Base-by-base conservation (phyloP, 1,140 invertebrate species). In the Solenopsis invicta region DNA sequence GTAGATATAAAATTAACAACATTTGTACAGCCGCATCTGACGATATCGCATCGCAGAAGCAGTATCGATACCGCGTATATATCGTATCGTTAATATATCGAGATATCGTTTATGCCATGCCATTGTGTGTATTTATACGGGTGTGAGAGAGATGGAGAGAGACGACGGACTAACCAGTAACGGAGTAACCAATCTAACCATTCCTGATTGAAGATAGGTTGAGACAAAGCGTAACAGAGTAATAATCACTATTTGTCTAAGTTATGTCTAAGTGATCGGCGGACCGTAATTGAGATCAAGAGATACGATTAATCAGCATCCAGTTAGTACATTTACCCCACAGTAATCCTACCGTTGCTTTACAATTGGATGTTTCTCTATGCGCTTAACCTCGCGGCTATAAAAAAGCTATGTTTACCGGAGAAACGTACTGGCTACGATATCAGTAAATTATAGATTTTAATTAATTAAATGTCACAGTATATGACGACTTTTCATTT, bases 191-290 rank as follows among this genome's bases (percentile, higher is more conserved):
- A 9, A 0, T 0, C 34, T 66, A 66, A 66, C 64, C 64, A 56
- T 56, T n/a, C 6, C 21, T 4, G 21, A 12, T 66, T 18, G 4
- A n/a, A 66, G 34, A 41, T 41, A 34, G n/a, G 16, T 12, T 61
- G n/a, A 45, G 21, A 61, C n/a, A 76, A 76, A 76, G n/a, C 13
- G 8, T 41, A 59, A 4, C 34, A n/a, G n/a, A 50, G 34, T 16
- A 61, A 48, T 29, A 21, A 77, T 62, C 21, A 5, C 16, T 48
- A 74, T 77, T 66, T 62, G 21, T 76, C 59, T 3, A 34, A 62
- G 56, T 59, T 62, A 77, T 77, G 75, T 45, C 9, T n/a, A 48
- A 48, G 56, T 77, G 41, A 62, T 62, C 21, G 16, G 29, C 29
- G 29, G 29, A 21, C 37, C 10, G 6, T 48, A 62, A 29, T 77